These are phyloP conservation scores for Pachypanchax playfairii DNA, from an alignment of 2,113 vertebrate species.

Conservation along the genomic window DNA sequence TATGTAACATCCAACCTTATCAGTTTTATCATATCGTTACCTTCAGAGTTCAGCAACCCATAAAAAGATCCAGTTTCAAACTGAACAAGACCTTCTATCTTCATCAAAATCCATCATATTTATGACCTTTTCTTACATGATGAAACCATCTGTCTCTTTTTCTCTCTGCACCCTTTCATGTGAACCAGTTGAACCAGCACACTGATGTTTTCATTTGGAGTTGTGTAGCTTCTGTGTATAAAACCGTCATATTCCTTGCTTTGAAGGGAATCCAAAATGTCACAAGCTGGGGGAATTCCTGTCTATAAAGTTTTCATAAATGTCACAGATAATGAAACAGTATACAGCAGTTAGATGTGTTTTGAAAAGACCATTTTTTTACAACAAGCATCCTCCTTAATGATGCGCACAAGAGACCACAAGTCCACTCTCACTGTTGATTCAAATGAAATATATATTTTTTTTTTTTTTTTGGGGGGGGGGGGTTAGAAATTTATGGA, in stretches of 20 bases:
- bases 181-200: conserved; percentile 56
- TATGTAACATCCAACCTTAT: too few relatives aligned
- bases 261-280: conserved; percentile 77
- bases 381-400: conserved; percentile 27
- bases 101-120: conserved; percentile 54
- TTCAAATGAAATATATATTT: too few relatives aligned
- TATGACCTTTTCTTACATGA: conserved; percentile 76
- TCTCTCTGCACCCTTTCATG: conserved; percentile 68
- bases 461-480: too few relatives aligned
- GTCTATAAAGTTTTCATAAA: conserved; percentile 77
- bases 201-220: conserved; percentile 63
- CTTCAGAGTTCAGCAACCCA: conserved; percentile 20
- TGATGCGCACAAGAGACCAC: conserved; percentile 8
- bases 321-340: conserved; percentile 57
- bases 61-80: conserved; percentile 6
- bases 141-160: conserved; percentile 62
- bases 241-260: conserved; percentile 58
- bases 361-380: conserved; percentile 47
- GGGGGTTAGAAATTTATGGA: too few relatives aligned
- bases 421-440: too few relatives aligned
- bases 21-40: too few relatives aligned
- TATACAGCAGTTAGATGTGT: conserved; percentile 58
- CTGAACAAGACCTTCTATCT: conserved; percentile 35
- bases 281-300: conserved; percentile 62
- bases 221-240: conserved; percentile 58